Evolutionary conservation across 1,140 invertebrate species (phyloP).

Genomic region (Galendromus occidentalis): DNA sequence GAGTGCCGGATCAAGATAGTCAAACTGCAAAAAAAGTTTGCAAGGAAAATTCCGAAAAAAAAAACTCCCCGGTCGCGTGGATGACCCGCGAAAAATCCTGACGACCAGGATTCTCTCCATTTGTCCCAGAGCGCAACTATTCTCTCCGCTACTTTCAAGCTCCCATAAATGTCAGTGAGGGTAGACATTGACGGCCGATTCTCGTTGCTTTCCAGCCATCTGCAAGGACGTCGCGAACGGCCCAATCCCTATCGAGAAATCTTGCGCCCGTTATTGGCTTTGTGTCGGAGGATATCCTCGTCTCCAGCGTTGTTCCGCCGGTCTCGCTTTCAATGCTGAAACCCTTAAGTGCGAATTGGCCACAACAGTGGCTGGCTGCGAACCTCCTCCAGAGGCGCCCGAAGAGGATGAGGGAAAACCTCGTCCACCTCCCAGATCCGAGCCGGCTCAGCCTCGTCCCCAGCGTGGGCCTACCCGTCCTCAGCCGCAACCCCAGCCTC

Average conservation of each 20-base stretch:
- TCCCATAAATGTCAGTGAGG: not conserved
- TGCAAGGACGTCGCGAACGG: constrained; percentile 71
- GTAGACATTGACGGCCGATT: no score
- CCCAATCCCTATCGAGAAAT: constrained; percentile 53
- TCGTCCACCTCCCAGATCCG: not conserved
- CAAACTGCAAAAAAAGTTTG: no score
- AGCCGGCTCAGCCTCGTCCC: not conserved
- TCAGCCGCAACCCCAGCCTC: not conserved
- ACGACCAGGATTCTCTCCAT: no score
- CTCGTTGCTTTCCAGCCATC: constrained; percentile 39
- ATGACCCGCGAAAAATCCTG: no score
- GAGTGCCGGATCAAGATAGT: no score
- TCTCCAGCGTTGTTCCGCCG: constrained; percentile 65
- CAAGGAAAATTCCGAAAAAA: no score
- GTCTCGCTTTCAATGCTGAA: constrained; percentile 65
- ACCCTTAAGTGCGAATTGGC: constrained; percentile 46
- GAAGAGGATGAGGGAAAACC: not conserved
- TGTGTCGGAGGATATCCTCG: constrained; percentile 77
- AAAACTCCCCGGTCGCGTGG: no score
- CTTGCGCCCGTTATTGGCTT: constrained; percentile 78
- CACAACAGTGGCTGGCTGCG: constrained; percentile 20
- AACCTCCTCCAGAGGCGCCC: not conserved
- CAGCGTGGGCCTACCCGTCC: not conserved
- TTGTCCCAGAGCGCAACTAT: no score
- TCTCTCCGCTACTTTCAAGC: not conserved